These are phyloP conservation scores for Notiomystis cincta DNA, from an alignment of 2,113 vertebrate genomes.

Conservation along the genomic window DNA sequence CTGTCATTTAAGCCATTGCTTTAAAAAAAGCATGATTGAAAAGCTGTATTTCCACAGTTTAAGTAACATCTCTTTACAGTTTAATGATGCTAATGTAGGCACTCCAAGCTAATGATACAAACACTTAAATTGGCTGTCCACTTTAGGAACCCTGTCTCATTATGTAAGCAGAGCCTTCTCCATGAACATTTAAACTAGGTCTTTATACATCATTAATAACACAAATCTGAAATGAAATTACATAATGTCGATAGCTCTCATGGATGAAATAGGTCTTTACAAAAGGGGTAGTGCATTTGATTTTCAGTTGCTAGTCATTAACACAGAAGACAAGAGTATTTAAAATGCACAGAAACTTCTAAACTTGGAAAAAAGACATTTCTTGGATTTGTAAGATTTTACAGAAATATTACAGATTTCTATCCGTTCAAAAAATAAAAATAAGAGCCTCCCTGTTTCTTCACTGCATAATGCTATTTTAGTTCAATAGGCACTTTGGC, in stretches of 20 bases:
- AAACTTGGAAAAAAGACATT: neutral
- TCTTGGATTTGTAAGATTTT: neutral
- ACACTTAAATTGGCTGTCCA: neutral
- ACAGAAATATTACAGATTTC: neutral
- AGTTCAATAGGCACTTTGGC: neutral
- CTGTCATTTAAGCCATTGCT: constrained; percentile 13
- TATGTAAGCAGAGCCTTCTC: neutral
- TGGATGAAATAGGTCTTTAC: neutral
- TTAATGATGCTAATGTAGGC: neutral
- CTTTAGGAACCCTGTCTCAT: neutral
- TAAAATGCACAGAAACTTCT: neutral
- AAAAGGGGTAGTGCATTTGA: neutral
- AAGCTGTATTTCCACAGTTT: neutral
- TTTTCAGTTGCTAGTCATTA: neutral
- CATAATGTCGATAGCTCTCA: neutral
- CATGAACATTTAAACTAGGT: neutral
- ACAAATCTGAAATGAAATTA: neutral
- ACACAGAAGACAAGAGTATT: neutral
- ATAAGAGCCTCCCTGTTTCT: neutral
- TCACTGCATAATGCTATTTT: neutral
- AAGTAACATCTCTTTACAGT: neutral
- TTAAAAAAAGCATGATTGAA: neutral
- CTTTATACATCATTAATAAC: neutral
- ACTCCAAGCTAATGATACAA: neutral
- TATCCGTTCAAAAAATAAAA: neutral